phyloP scores from a whole-genome alignment of 2,888 invertebrate species.

The Agrotis segetum region DNA sequence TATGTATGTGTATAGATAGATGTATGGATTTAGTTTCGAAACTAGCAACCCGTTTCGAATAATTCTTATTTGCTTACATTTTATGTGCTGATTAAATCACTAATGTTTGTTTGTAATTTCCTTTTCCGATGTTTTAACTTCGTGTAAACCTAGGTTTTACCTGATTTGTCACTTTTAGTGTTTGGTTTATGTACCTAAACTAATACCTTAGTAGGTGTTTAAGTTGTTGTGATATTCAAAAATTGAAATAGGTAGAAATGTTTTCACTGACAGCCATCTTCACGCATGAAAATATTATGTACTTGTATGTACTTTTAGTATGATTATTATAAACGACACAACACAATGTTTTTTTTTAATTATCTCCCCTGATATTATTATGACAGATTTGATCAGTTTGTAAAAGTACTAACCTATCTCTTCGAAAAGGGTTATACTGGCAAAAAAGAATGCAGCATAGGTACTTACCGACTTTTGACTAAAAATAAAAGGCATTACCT shows the following conservation, averaged over 20 bases:
- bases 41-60: not conserved
- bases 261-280: no score
- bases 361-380: no score
- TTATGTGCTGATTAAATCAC: not conserved
- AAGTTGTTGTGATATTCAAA: no score
- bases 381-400: not conserved
- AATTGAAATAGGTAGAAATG: no score
- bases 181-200: not conserved
- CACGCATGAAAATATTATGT: no score
- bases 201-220: no score
- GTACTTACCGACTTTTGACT: no score
- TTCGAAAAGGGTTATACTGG: not conserved
- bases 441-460: no score
- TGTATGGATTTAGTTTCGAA: constrained; percentile 1
- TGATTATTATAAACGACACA: not conserved
- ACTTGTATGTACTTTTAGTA: not conserved
- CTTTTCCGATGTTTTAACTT: not conserved
- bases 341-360: not conserved
- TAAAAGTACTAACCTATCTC: no score
- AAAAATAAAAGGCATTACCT: no score
- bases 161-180: not conserved
- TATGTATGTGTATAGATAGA: no score
- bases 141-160: not conserved
- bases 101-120: not conserved
- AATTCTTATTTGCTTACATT: constrained; percentile 7